Evolutionary conservation across 2,888 invertebrate species (phyloP), one percentile per base, ranked within the genome.

Genomic region (Ophioninae sp.): DNA sequence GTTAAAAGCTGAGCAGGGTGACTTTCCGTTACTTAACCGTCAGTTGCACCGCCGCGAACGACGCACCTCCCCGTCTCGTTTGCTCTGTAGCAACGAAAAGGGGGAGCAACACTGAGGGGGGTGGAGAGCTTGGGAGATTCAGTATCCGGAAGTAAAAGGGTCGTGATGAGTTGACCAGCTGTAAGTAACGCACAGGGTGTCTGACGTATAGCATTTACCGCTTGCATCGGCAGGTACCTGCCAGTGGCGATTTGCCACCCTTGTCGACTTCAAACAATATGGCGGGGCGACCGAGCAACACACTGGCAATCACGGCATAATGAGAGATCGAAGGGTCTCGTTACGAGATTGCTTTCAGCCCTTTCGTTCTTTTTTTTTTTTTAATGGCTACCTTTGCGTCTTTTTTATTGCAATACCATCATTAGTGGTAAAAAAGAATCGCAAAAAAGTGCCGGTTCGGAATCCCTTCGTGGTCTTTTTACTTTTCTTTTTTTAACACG

Each of bases 1-100:
- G 76, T 56, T 50, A 68, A 84, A 79, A 73, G 84, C 81, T 64
- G 76, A 61, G 30, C 72, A 67, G 81, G 75, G 78, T 84, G 81
- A 84, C 84, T 82, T 84, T 82, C 79, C 84, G 84, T 84, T 84
- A 68, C 81, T 81, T 73, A 84, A 81, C 79, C 79, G 81, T 84
- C 79, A 79, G 72, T 72, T 65, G 69, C 73, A 76, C 13, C 5
- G 79, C 56, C 41, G 30, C 72, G 44, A 67, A 30, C 56, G 56
- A 67, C 70, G 56, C n/a, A 30, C 1, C 75, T 75, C 76, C 83
- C 81, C 23, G 61, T 82, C 72, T 59, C 59, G 64, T 79, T 76
- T 50, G 56, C 68, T 50, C 76, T 64, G 30, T 56, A 21, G 13
- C 37, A 64, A 67, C 67, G 44, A 56, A 76, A 37, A 61, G 20